Conservation (phyloP, 2,888 invertebrate species). For the Dicycla oo region DNA sequence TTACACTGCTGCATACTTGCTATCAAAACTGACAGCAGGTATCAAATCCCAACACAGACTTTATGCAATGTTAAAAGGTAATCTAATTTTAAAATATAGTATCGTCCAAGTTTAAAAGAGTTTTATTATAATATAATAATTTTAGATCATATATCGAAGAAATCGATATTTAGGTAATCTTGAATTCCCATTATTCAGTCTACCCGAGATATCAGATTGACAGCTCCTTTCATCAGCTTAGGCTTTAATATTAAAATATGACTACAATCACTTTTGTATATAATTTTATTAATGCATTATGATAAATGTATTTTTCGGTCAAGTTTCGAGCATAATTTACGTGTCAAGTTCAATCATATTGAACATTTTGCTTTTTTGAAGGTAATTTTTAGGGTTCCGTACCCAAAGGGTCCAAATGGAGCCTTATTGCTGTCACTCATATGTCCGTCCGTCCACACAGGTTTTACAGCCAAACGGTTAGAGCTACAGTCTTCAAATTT, state of each 20-base stretch:
- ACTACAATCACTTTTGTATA: slow-evolving; percentile 23
- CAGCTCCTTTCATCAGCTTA: slow-evolving; percentile 34
- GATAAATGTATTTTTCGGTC: slow-evolving; percentile 1
- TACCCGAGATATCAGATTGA: slow-evolving; percentile 30
- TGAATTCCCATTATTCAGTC: slow-evolving; percentile 39
- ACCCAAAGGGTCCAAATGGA: too few relatives aligned
- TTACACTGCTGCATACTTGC: too few relatives aligned
- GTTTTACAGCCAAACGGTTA: too few relatives aligned
- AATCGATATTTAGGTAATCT: slow-evolving; percentile 25
- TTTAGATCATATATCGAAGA: neutral
- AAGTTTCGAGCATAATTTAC: neutral
- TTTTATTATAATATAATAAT: neutral
- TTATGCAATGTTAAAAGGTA: neutral
- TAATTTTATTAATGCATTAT: slow-evolving; percentile 18
- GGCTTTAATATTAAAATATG: slow-evolving; percentile 35
- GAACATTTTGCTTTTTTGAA: neutral
- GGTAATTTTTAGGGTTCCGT: neutral
- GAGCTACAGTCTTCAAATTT: too few relatives aligned
- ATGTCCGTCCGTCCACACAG: too few relatives aligned
- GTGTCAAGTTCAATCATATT: slow-evolving; percentile 12
- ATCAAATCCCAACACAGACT: slow-evolving; percentile 5
- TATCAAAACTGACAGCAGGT: slow-evolving; percentile 15
- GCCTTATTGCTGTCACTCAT: too few relatives aligned
- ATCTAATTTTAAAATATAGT: slow-evolving; percentile 10
- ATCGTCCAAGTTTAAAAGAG: slow-evolving; percentile 21